Percentiles rank a stretch among this genome's conserved stretches.
phyloP scores from a whole-genome alignment of 2,888 invertebrate species.

The Ichneumoninae sp. region DNA sequence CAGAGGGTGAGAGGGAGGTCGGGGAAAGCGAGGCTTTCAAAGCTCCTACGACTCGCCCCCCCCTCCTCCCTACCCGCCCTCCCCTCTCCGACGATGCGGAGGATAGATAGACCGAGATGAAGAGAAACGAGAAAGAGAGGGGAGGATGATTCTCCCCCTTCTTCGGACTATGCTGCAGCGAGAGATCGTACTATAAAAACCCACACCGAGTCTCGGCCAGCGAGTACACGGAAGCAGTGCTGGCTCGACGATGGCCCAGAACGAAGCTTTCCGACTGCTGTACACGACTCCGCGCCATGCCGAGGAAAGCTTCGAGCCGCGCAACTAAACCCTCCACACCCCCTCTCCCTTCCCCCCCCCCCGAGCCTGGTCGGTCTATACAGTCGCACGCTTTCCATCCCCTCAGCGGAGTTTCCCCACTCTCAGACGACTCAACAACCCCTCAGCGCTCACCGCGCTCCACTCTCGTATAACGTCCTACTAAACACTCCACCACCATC shows the following conservation, averaged over 20 bases:
- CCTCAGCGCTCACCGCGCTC: constrained; percentile 17
- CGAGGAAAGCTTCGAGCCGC: neutral
- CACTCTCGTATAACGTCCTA: constrained; percentile 21
- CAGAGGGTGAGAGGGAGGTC: neutral
- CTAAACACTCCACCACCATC: constrained; percentile 42
- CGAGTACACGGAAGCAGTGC: constrained; percentile 32
- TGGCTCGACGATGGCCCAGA: constrained; percentile 32
- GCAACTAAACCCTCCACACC: constrained; percentile 21
- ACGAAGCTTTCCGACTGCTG: constrained; percentile 45
- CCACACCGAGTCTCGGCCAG: constrained; percentile 17
- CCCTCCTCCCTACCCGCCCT: neutral
- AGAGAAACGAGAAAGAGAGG: constrained; percentile 40
- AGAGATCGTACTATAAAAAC: constrained; percentile 39
- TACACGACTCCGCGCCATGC: constrained; percentile 30
- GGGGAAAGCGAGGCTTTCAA: constrained; percentile 55
- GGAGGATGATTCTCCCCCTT: neutral
- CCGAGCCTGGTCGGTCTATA: neutral
- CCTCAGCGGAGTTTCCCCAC: constrained; percentile 13
- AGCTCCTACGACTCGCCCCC: constrained; percentile 31
- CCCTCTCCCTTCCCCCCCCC: neutral
- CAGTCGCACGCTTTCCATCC: constrained; percentile 31
- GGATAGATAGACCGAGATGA: constrained; percentile 43
- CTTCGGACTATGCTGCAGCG: constrained; percentile 2
- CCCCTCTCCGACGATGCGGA: constrained; percentile 52
- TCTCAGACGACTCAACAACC: constrained; percentile 31